Conservation (phyloP, 2,797 vertebrate species). For the Trichosurus vulpecula region DNA sequence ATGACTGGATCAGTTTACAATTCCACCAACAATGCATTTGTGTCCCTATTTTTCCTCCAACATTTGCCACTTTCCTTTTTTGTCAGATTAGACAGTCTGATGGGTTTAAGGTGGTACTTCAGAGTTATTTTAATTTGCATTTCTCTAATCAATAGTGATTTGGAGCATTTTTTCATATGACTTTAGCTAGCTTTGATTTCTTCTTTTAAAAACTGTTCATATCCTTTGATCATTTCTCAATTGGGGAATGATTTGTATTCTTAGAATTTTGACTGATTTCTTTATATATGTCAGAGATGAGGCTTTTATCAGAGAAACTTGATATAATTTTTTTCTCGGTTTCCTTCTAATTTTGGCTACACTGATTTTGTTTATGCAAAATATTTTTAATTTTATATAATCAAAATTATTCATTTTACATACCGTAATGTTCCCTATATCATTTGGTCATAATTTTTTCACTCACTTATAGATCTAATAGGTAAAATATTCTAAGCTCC, state of each 20-base stretch:
- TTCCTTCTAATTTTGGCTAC: background rate
- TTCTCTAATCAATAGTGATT: background rate
- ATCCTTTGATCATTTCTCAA: no score
- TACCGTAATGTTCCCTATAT: background rate
- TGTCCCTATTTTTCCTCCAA: background rate
- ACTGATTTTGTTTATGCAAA: background rate
- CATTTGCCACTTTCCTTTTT: background rate
- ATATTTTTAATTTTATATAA: background rate
- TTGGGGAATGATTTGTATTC: background rate
- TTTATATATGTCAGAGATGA: background rate
- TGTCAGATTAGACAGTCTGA: background rate
- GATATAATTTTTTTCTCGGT: background rate
- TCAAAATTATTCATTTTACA: background rate
- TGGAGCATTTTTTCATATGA: background rate
- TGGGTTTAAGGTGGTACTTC: background rate
- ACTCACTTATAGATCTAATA: background rate
- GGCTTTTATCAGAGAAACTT: background rate
- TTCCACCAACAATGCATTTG: background rate
- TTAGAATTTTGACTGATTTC: background rate
- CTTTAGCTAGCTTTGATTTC: background rate
- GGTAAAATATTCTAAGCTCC: background rate
- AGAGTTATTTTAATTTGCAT: background rate
- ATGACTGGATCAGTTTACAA: background rate
- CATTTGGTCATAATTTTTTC: background rate
- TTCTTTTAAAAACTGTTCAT: background rate